phyloP scores from a whole-genome alignment of 1,140 invertebrate species.

The Drosophila varians region DNA sequence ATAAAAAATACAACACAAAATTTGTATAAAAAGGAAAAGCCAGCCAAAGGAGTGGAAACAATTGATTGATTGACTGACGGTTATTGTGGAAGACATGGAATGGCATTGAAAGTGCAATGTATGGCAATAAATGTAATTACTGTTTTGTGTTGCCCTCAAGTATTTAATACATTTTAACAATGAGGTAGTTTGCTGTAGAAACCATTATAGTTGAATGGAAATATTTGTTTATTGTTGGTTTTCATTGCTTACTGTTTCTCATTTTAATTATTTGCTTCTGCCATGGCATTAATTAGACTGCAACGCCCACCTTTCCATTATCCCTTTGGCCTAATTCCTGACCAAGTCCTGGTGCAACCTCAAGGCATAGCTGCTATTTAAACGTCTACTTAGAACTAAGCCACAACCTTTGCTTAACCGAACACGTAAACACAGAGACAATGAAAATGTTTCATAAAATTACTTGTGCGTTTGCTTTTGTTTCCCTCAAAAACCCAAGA shows the following conservation, averaged over 20 bases:
- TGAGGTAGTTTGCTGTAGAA: no score
- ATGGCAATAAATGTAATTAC: conserved; percentile 62
- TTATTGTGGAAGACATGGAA: conserved; percentile 9
- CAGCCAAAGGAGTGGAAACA: conserved; percentile 42
- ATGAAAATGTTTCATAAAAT: conserved; percentile 73
- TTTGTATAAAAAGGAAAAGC: neutral
- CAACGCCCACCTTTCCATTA: neutral
- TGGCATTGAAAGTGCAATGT: conserved; percentile 50
- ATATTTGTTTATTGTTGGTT: no score
- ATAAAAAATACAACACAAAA: neutral
- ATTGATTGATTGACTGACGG: conserved; percentile 74
- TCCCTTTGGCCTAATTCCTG: conserved; percentile 6
- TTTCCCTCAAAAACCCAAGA: conserved; percentile 15
- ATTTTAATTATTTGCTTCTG: neutral
- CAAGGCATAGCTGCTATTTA: conserved; percentile 73
- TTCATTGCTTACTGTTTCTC: neutral
- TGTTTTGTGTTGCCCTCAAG: conserved; percentile 4
- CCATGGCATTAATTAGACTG: neutral
- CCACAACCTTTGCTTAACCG: conserved; percentile 48
- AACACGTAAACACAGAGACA: conserved; percentile 48
- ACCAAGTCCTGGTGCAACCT: conserved; percentile 33
- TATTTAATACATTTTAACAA: no score
- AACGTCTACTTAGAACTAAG: conserved; percentile 58
- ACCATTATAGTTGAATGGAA: neutral
- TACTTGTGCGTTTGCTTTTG: conserved; percentile 53